Base-by-base conservation (phyloP, 2,113 vertebrate species). In the Toxotes chatareus region DNA sequence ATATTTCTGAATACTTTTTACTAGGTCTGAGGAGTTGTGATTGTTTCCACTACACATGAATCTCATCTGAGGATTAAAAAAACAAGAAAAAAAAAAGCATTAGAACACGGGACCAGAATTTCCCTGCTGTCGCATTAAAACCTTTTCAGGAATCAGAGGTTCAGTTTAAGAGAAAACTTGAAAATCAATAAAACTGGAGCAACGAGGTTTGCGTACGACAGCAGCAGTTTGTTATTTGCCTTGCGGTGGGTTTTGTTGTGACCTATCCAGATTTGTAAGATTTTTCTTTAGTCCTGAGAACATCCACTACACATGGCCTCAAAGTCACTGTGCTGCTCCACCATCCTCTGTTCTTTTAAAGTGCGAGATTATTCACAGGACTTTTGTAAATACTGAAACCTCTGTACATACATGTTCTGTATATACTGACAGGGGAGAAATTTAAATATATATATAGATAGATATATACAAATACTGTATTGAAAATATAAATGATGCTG, bases 1-100 rank as follows among this genome's bases (percentile, higher is more conserved):
- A 89, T 92, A 91, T 91, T 89, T 92, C 89, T 86, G 88, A 86
- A 71, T 88, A 86, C 74, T 88, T 91, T 91, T 84, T 90, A 89
- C 82, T 63, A 36, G 73, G 80, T 82, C 51, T 87, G 60, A 88
- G 72, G 80, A 79, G 74, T 59, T 63, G 84, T 66, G 85, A 63
- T 81, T 78, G 76, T 88, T 75, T 84, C 72, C 84, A 27, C 79
- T 63, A 49, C 77, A 76, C 74, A 66, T 51, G 66, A 84, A 57
- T 86, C 55, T 81, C 56, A 71, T 69, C 69, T 51, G 47, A 85
- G 44, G 59, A 76, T 46, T 42, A 6, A 56, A n/a, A 56, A 27
- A 67, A 57, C 40, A 27, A 47, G 19, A 27, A 55, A 32, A 34
- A 21, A 62, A 65, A 55, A 76, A 71, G 62, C 56, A 66, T 84